Percentiles rank a stretch among this genome's conserved stretches.
These are phyloP conservation scores for Heterodera schachtii DNA, from an alignment of 1,140 invertebrate species.

Conservation along the genomic window DNA sequence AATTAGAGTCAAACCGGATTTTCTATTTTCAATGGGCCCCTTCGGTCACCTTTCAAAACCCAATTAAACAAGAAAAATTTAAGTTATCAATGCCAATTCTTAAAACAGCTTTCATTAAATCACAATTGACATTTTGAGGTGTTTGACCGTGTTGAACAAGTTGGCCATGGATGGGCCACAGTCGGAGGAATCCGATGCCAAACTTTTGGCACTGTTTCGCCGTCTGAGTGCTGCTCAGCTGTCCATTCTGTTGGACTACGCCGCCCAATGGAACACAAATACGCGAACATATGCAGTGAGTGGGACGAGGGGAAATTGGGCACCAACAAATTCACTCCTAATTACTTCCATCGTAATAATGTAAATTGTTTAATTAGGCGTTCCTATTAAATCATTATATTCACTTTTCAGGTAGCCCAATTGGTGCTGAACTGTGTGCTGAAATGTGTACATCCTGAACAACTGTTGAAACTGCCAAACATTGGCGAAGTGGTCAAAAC, in stretches of 20 bases:
- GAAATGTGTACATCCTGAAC: constrained; percentile 41
- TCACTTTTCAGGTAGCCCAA: constrained; percentile 53
- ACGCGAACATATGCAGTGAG: constrained; percentile 48
- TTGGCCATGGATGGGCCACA: constrained; percentile 28
- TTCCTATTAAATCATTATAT: background rate
- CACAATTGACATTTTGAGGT: constrained; percentile 14
- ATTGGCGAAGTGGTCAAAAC: constrained; percentile 48
- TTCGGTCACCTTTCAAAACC: background rate
- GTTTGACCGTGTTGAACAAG: constrained; percentile 49
- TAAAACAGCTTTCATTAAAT: background rate
- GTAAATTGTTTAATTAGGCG: background rate
- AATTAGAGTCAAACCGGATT: constrained; percentile 5
- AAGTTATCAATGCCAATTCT: background rate
- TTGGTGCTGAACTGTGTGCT: constrained; percentile 51
- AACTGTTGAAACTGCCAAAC: constrained; percentile 55
- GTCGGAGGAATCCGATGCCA: constrained; percentile 22
- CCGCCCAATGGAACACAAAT: constrained; percentile 64
- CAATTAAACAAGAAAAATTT: constrained; percentile 21
- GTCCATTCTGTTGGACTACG: constrained; percentile 52
- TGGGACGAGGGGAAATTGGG: background rate
- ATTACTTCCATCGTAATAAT: no score
- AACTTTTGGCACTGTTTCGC: constrained; percentile 30
- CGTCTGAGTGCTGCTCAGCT: constrained; percentile 48
- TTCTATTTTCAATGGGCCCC: no score
- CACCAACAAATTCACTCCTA: no score